Evolutionary conservation across 1,140 invertebrate species (phyloP), one percentile per base, ranked within the genome.

Genomic region (Camponotus pennsylvanicus): DNA sequence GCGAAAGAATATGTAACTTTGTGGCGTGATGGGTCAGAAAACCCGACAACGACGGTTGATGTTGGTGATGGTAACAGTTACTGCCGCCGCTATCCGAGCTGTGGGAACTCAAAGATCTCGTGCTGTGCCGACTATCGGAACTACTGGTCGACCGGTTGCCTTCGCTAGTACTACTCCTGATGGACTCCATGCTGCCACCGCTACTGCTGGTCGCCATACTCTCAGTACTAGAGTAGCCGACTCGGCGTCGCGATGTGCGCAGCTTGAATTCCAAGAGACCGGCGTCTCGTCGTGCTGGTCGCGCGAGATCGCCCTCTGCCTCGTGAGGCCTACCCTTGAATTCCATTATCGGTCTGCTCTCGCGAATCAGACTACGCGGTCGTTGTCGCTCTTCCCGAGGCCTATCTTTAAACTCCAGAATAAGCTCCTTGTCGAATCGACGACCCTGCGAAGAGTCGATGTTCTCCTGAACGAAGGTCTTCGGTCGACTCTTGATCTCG

Each of bases 141-240:
- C 97, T 98, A 89, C 97, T 97, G 37, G 97, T 98, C 87, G 97
- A 98, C 78, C 97, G 95, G 91, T 98, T 98, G 5, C 97, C 97
- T 94, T 98, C 97, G 91, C 97, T 98, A 40, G 97, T 98, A 92
- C 97, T 98, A 94, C 97, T 98, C 42, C 97, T 95, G 45, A 98
- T 94, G 18, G 97, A 98, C 92, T 98, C 97, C 97, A 98, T 97
- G 93, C 97, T 98, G 11, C 97, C 97, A 37, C 97, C 97, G 92
- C 97, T 98, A 93, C 97, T 98, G 86, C 97, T 97, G 2, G 97
- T 98, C 11, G 97, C 97, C 96, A 98, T 98, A 92, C 97, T 98
- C 93, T 98, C 98, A 2, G 97, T 97, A 91, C 97, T 98, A 0
- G 97, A 98, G 93, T 97, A 98, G 78, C 98, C 98, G 75, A 96